Base-by-base conservation (phyloP, 2,797 vertebrate species). In the Balearica regulorum region DNA sequence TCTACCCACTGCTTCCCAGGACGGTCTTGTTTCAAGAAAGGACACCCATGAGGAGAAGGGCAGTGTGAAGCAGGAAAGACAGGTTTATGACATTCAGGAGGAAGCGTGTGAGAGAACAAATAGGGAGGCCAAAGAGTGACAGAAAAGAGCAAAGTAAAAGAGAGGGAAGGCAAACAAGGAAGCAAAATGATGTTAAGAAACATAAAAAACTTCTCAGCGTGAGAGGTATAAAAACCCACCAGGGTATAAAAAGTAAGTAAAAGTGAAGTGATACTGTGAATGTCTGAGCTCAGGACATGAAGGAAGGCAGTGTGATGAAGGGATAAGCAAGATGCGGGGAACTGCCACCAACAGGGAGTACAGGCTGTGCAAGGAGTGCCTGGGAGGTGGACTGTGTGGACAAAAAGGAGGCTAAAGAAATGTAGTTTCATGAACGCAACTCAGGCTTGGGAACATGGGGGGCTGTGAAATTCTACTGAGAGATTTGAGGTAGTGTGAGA, bases 151-250 rank as follows among this genome's bases (percentile, higher is more conserved):
- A 57, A 72, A 39, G 5, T 49, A 39, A 78, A 57, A 81, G 13
- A n/a, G 5, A 46, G 4, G 24, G 29, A 33, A 81, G 22, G 25
- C 8, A 31, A 58, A 39, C 29, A 61, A 53, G 37, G 64, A 66
- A 35, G 9, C 4, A 46, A 91, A 71, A 64, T 51, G 43, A 54
- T 87, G 51, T 73, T 83, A 80, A 82, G 78, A 96, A 91, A 79
- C 7, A 26, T 80, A 68, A 89, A 83, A 77, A 70, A 2, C 13
- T 37, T 86, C 24, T 76, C 1, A 1, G 18, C 25, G 11, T 62
- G 81, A 66, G 77, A 90, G 41, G 37, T 43, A 76, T 80, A 58
- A 68, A 57, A 93, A 91, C 29, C 53, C 76, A 95, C 37, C 57
- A 60, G 43, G 39, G 41, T 82, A 29, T 76, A 20, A 54, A 86